Conservation (phyloP, 2,888 invertebrate genomes). For the Plebejus melissa region DNA sequence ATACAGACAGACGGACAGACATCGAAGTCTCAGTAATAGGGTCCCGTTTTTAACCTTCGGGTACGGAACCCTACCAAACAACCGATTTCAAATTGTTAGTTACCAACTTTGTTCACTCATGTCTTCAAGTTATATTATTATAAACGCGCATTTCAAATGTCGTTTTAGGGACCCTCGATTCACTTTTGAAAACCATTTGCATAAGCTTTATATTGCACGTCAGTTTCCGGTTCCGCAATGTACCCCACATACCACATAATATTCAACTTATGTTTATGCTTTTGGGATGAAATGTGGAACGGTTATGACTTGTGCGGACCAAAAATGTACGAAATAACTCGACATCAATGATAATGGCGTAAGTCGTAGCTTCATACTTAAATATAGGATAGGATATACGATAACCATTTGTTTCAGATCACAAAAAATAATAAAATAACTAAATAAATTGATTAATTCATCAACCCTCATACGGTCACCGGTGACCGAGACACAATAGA, state of each 20-base stretch:
- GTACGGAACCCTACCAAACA: background rate
- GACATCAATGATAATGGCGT: background rate
- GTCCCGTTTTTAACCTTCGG: no score
- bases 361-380: background rate
- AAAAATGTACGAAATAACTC: background rate
- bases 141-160: background rate
- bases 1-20: no score
- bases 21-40: no score
- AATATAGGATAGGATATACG: no score
- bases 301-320: background rate
- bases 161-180: background rate
- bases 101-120: no score
- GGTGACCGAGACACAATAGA: no score
- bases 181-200: background rate
- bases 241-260: background rate
- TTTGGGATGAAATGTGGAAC: slow-evolving; percentile 10
- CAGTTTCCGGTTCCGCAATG: background rate
- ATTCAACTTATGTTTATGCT: slow-evolving; percentile 1
- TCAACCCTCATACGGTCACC: no score
- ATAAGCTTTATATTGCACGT: background rate
- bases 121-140: no score
- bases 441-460: no score
- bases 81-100: background rate
- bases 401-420: no score
- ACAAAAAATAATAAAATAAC: no score